Base-by-base conservation (phyloP, 2,888 invertebrate species). In the Quadriops clusia region DNA sequence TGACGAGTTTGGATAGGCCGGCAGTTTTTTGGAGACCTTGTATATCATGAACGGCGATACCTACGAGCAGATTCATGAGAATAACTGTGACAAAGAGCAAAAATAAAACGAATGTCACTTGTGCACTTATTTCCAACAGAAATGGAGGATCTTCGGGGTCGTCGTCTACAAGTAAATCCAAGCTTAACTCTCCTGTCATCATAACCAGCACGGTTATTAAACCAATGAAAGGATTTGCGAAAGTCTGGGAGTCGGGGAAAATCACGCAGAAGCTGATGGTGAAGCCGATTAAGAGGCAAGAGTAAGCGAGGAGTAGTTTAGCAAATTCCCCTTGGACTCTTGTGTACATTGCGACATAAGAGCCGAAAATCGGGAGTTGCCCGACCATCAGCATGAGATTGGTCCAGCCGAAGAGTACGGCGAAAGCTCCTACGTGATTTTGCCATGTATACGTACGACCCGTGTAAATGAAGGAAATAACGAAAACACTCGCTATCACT, bases 351-450 rank as follows among this genome's bases (percentile, higher is more conserved):
- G 87, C 87, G 3, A 89, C 86, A 51, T 89, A 89, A 0, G 86
- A 81, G 10, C 87, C 89, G 50, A 89, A 84, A 28, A 85, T 74
- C 0, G 89, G 89, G 20, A 89, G 62, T 47, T 89, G 84, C 0
- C 89, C 89, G 33, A 89, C 79, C 82, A 86, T 85, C 54, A 85
- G 64, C 84, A 87, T 85, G n/a, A 86, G 64, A 57, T 87, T 85
- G 4, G 83, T 82, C 87, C 87, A 87, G 4, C 83, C 85, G 22
- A 84, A 75, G 3, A 87, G 67, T 1, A 86, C 84, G 0, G 85
- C 83, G 50, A 86, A 82, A 1, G 86, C 86, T 1, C 85, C 86
- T 12, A 87, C 75, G 51, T 86, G 85, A 50, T 83, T 85, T 53
- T 86, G 86, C 80, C 86, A 86, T 7, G 77, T 74, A 52, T 83